phyloP scores from a whole-genome alignment of 2,113 vertebrate genomes.

The Leptobrachium leishanense region DNA sequence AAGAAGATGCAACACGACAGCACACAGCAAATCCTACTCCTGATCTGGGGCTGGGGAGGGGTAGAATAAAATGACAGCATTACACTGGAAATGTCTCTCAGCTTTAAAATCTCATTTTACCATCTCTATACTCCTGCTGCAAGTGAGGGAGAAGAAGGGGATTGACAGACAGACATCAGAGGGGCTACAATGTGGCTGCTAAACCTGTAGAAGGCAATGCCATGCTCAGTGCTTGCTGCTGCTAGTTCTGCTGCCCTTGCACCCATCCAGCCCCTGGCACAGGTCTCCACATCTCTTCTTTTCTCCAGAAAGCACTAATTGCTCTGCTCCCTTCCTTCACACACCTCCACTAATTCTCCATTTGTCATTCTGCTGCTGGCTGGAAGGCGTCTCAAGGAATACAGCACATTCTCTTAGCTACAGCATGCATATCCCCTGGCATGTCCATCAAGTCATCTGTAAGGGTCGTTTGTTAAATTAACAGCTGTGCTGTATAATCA shows the following conservation, averaged over 20 bases:
- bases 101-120: conserved; percentile 62
- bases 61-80: conserved; percentile 53
- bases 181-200: conserved; percentile 42
- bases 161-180: conserved; percentile 47
- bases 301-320: conserved; percentile 82
- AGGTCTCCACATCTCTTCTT: conserved; percentile 59
- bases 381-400: conserved; percentile 81
- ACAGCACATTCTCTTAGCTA: conserved; percentile 80
- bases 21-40: conserved; percentile 24
- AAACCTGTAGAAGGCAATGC: conserved; percentile 49
- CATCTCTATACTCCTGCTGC: conserved; percentile 50
- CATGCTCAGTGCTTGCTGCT: conserved; percentile 39
- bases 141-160: conserved; percentile 28
- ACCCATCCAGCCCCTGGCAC: conserved; percentile 62
- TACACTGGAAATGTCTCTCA: conserved; percentile 55
- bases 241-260: conserved; percentile 51
- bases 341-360: conserved; percentile 97
- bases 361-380: conserved; percentile 92
- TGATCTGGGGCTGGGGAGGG: conserved; percentile 49
- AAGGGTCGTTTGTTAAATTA: conserved; percentile 84
- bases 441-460: conserved; percentile 74
- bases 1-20: conserved; percentile 30
- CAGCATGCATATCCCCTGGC: conserved; percentile 78
- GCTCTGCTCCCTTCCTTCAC: conserved; percentile 86
- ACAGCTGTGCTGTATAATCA: conserved; percentile 89